Evolutionary conservation across 2,113 vertebrate species (phyloP), one percentile per base, ranked within the genome.

Genomic region (Pseudopipra pipra): DNA sequence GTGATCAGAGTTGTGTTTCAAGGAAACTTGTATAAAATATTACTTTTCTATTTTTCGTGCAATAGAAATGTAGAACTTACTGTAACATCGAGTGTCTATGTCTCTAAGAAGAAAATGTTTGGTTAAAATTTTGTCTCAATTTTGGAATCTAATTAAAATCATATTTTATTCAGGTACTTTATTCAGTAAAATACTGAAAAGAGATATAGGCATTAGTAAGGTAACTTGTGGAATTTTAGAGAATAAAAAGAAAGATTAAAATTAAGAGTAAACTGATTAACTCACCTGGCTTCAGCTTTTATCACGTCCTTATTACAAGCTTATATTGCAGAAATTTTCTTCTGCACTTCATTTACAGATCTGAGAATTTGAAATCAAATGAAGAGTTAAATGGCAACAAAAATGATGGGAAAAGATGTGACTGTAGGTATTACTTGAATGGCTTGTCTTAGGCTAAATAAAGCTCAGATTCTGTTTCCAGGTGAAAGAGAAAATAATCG

Each of bases 81-180:
- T 31, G 25, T 44, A 37, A 31, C 0, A 2, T 28, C 3, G 46
- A 76, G 14, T 28, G 17, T 39, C 7, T 24, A 0, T 20, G 3
- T 41, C 6, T 56, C 43, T 58, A 33, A 47, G 27, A 84, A 49
- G 15, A 59, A 84, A 67, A 55, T 21, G 0, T n/a, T 58, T 73
- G 12, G 12, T 49, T 78, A 77, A 67, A 66, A 1, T n/a, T 46
- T 91, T 74, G 49, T 55, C 8, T 67, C 39, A 8, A 3, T 55
- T 5, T 39, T 74, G 20, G 11, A 43, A 49, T 77, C 12, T 23
- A 39, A 11, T 52, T 61, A 54, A 41, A 87, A 59, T 7, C 6
- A 11, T 9, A 11, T 52, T 89, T 85, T 75, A 14, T 77, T 66
- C 37, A 31, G n/a, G 56, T 5, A 2, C 3, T 54, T 89, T 71